Evolutionary conservation across 2,888 invertebrate genomes (phyloP).

Genomic region (Campopleginae sp.): DNA sequence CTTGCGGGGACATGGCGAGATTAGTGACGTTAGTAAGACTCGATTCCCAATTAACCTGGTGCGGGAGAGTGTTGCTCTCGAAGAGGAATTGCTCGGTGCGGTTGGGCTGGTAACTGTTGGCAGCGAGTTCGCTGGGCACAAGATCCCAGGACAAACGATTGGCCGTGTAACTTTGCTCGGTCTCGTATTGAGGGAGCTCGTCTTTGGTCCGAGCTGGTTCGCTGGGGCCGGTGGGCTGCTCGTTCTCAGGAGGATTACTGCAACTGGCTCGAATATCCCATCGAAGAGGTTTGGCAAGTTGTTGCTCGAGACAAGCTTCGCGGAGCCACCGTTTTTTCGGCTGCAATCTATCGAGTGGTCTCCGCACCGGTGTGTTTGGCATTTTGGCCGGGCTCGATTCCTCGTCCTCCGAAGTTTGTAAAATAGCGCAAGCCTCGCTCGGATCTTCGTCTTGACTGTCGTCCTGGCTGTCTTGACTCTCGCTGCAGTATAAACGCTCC

Average conservation of each 20-base stretch:
- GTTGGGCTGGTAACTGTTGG: slow-evolving; percentile 8
- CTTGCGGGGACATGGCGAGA: not conserved
- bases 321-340: slow-evolving; percentile 88
- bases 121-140: slow-evolving; percentile 29
- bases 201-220: not conserved
- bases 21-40: not conserved
- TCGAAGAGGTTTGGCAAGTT: slow-evolving; percentile 85
- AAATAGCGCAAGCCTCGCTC: slow-evolving; percentile 74
- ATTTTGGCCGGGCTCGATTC: slow-evolving; percentile 76
- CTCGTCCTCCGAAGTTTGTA: slow-evolving; percentile 82
- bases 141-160: slow-evolving; percentile 60
- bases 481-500: slow-evolving; percentile 77
- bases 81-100: slow-evolving; percentile 42
- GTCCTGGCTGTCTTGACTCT: slow-evolving; percentile 82
- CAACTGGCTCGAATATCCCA: slow-evolving; percentile 80
- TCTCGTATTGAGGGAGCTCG: not conserved
- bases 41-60: slow-evolving; percentile 48
- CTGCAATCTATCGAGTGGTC: slow-evolving; percentile 82
- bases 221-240: not conserved
- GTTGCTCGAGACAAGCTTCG: slow-evolving; percentile 85
- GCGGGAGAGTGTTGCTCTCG: slow-evolving; percentile 46
- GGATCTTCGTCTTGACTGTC: slow-evolving; percentile 83
- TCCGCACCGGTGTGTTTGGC: slow-evolving; percentile 78
- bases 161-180: not conserved
- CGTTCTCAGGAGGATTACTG: slow-evolving; percentile 21